phyloP scores from a whole-genome alignment of 2,113 vertebrate genomes.

The Girardinichthys multiradiatus region DNA sequence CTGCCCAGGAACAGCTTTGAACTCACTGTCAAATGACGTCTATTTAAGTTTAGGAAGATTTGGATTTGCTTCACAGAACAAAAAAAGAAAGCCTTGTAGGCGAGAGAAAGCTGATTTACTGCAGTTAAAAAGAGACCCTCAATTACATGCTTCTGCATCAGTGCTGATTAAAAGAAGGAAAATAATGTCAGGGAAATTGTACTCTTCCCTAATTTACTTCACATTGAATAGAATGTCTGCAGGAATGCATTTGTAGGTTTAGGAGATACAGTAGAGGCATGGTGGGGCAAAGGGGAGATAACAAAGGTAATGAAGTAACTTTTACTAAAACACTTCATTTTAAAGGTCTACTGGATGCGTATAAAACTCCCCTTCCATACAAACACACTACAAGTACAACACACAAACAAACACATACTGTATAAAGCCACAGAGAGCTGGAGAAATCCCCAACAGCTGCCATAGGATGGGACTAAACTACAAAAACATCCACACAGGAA shows the following conservation, averaged over 20 bases:
- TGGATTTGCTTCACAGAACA: conserved; percentile 15
- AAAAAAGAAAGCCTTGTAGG: neutral
- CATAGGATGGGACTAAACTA: conserved; percentile 7
- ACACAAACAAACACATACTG: conserved; percentile 45
- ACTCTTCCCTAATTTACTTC: conserved; percentile 5
- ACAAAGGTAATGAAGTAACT: conserved; percentile 62
- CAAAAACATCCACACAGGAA: conserved; percentile 31
- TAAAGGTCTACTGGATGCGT: conserved; percentile 50
- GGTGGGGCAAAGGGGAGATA: conserved; percentile 28
- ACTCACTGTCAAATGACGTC: conserved; percentile 40
- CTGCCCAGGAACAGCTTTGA: conserved; percentile 14
- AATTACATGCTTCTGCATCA: conserved; percentile 2
- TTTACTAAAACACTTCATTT: conserved; percentile 28
- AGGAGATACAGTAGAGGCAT: conserved; percentile 35
- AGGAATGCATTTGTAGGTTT: conserved; percentile 20
- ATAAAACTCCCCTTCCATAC: conserved; percentile 43
- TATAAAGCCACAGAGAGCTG: conserved; percentile 3
- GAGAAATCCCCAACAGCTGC: conserved; percentile 42
- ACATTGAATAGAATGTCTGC: conserved; percentile 34
- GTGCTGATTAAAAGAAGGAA: neutral
- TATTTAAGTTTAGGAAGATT: conserved; percentile 35
- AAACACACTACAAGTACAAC: conserved; percentile 43
- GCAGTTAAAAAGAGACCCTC: conserved; percentile 6
- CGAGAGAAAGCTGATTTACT: neutral
- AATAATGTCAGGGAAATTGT: conserved; percentile 1